phyloP scores from a whole-genome alignment of 2,113 vertebrate species.

The Forbesichthys agassizii region DNA sequence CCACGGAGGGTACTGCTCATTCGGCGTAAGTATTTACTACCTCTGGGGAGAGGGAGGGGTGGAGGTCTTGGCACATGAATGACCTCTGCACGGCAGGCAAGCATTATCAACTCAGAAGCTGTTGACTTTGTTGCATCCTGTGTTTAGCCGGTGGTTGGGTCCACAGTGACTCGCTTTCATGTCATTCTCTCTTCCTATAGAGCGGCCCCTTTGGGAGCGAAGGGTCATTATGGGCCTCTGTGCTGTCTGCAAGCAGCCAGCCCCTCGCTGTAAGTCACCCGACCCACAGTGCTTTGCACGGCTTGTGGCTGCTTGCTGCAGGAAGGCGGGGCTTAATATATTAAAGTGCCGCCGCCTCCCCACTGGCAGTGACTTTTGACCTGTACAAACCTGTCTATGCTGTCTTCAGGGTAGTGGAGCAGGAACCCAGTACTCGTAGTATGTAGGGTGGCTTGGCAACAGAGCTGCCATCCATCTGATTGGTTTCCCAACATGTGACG shows the following conservation, averaged over 20 bases:
- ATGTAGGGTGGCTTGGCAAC: background rate
- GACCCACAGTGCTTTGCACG: constrained; percentile 73
- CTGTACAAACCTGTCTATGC: background rate
- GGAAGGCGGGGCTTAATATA: constrained; percentile 17
- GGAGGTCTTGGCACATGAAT: background rate
- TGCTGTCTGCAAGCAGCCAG: constrained; percentile 70
- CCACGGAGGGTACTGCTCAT: constrained; percentile 86
- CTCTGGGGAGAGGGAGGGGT: background rate
- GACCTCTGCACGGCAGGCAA: background rate
- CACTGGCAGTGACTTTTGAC: constrained; percentile 17
- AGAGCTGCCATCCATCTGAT: too few species aligned
- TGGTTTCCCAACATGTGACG: background rate
- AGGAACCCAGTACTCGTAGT: background rate
- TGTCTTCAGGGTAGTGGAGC: constrained; percentile 1
- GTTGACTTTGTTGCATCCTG: background rate
- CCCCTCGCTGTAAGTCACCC: constrained; percentile 72
- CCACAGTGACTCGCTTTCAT: constrained; percentile 43
- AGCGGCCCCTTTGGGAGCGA: constrained; percentile 73
- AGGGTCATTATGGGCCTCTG: constrained; percentile 73
- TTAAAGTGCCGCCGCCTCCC: constrained; percentile 1
- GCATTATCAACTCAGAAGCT: background rate
- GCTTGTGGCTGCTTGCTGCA: constrained; percentile 73
- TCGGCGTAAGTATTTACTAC: constrained; percentile 83
- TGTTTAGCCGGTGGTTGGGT: background rate
- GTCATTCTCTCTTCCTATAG: constrained; percentile 71